Base-by-base conservation (phyloP, 1,140 invertebrate species). In the Saccostrea glomerata region DNA sequence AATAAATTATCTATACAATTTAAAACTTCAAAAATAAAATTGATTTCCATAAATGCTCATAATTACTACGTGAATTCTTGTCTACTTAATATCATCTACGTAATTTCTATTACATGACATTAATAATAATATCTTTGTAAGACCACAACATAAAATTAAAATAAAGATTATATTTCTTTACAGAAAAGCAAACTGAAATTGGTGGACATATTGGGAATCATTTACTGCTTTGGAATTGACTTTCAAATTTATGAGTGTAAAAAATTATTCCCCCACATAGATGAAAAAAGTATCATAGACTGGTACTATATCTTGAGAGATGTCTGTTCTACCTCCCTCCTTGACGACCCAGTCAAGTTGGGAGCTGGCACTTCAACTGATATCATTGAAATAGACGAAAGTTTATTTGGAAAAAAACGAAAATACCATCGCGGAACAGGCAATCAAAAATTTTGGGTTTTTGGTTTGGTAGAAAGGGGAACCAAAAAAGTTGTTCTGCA, bases 391-490 rank as follows among this genome's bases (percentile, higher is more conserved):
- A n/a, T n/a, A n/a, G n/a, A n/a, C n/a, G n/a, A n/a, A n/a, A n/a
- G n/a, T n/a, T n/a, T n/a, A n/a, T n/a, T n/a, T n/a, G 47, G 55
- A 25, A 85, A 85, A 85, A 85, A 85, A 60, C n/a, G 55, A 30
- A 85, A 85, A 23, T 85, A 85, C 56, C 7, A 30, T 85, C 54
- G 84, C 54, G n/a, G 84, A 15, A 60, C 84, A 2, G 84, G 84
- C 60, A 85, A 60, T 11, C 84, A 85, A 20, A 85, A 85, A 85
- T 85, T 60, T 11, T 85, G 17, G 54, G 84, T 85, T 85, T 85
- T 60, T 23, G 84, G 84, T 30, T 56, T 85, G 84, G 54, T 60
- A 9, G 84, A 85, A 36, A 56, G 84, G 55, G 84, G 56, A 0
- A 85, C 84, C 11, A 85, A 30, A 63, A 85, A 85, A 58, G n/a